These are phyloP conservation scores for Hozukius guyotensis DNA, from an alignment of 2,797 vertebrate genomes.

Conservation along the genomic window DNA sequence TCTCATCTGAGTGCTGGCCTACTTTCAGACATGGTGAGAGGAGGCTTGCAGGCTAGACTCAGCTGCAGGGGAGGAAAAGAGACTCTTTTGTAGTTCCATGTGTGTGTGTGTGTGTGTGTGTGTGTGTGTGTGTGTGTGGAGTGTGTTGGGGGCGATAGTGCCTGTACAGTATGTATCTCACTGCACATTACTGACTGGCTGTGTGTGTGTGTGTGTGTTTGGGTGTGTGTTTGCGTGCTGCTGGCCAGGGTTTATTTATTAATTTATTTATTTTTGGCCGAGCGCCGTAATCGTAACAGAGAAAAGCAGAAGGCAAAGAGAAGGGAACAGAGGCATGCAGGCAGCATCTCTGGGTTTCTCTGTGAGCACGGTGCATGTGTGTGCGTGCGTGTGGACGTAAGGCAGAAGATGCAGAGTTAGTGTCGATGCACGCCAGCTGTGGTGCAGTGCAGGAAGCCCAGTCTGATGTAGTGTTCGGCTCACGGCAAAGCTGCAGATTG, in stretches of 20 bases:
- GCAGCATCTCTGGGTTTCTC: constrained; percentile 15
- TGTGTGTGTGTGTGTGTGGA: too few relatives aligned
- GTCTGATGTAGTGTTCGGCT: constrained; percentile 32
- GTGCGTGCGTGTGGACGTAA: background rate
- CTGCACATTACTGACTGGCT: constrained; percentile 32
- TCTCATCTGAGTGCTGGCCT: constrained; percentile 75
- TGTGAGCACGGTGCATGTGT: constrained; percentile 1
- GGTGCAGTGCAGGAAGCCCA: constrained; percentile 42
- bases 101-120: constrained; percentile 11
- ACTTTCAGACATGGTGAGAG: constrained; percentile 79
- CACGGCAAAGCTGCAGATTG: constrained; percentile 34
- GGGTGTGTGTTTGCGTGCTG: constrained; percentile 3
- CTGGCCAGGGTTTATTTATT: constrained; percentile 24
- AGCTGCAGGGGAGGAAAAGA: constrained; percentile 70
- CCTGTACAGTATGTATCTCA: constrained; percentile 14
- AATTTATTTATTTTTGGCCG: constrained; percentile 37
- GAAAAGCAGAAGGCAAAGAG: constrained; percentile 35
- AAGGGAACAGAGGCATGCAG: constrained; percentile 3
- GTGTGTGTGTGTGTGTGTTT: background rate
- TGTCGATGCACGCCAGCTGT: constrained; percentile 27
- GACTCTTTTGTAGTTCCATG: constrained; percentile 80
- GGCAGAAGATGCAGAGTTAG: constrained; percentile 17
- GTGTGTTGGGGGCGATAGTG: constrained; percentile 22
- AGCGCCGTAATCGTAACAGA: constrained; percentile 11
- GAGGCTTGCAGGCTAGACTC: constrained; percentile 75